These are phyloP conservation scores for Engystomops pustulosus DNA, from an alignment of 2,113 vertebrate genomes.

Conservation along the genomic window DNA sequence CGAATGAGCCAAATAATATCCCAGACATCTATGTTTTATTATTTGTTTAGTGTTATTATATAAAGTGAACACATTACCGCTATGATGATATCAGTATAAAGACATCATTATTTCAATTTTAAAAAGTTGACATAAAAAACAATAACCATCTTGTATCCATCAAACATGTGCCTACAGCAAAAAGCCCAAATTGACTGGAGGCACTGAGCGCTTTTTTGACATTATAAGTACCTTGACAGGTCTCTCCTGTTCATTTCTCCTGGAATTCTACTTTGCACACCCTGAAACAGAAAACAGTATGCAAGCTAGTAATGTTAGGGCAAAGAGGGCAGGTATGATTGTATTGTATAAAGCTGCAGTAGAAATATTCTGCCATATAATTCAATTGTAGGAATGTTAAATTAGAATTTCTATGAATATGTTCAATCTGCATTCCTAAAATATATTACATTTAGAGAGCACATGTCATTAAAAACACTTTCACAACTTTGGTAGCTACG, in stretches of 20 bases:
- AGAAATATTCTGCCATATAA: not conserved
- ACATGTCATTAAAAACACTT: not conserved
- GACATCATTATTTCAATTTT: too few relatives aligned
- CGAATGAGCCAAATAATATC: too few relatives aligned
- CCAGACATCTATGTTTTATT: too few relatives aligned
- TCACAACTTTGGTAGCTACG: not conserved
- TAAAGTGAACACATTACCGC: too few relatives aligned
- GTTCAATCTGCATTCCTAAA: not conserved
- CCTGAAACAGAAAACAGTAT: not conserved
- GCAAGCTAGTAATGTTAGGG: not conserved
- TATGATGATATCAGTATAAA: too few relatives aligned
- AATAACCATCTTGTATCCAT: not conserved
- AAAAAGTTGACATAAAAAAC: not conserved
- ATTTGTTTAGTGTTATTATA: too few relatives aligned
- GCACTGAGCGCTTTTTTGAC: not conserved
- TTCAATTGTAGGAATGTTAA: not conserved
- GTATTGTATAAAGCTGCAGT: not conserved
- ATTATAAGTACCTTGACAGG: not conserved
- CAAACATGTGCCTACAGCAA: not conserved
- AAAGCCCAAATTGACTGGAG: not conserved
- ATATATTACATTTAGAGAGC: not conserved
- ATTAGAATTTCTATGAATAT: not conserved
- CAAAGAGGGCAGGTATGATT: not conserved
- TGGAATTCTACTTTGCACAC: not conserved
- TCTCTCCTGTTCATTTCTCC: not conserved